phyloP scores from a whole-genome alignment of 2,888 invertebrate genomes.

The Agrochola circellaris region DNA sequence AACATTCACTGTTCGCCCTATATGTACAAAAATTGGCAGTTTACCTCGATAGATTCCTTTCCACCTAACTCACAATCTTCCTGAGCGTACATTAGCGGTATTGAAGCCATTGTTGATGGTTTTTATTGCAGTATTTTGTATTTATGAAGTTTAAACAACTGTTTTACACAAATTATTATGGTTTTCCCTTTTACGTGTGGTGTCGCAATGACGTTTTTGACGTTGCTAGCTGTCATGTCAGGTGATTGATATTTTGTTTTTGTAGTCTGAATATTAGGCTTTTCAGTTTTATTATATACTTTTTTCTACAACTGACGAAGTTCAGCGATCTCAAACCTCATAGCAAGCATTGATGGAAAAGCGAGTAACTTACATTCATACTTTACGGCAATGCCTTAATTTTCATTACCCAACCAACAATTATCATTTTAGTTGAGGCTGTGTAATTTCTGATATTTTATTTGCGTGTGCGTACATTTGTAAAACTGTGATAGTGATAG shows the following conservation, averaged over 20 bases:
- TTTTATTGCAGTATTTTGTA: conserved; percentile 40
- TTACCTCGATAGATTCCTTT: conserved; percentile 90
- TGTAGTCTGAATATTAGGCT: conserved; percentile 22
- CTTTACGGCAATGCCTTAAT: background rate
- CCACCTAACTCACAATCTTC: conserved; percentile 93
- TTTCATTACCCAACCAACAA: background rate
- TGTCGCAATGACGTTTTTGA: conserved; percentile 62
- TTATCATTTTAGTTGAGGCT: too few relatives aligned
- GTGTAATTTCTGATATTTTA: background rate
- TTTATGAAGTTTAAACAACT: conserved; percentile 35
- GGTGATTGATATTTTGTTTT: conserved; percentile 54
- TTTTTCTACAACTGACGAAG: background rate
- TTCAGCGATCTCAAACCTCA: background rate
- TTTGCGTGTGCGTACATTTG: background rate
- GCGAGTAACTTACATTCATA: background rate
- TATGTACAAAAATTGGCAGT: conserved; percentile 26
- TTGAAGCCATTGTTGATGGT: conserved; percentile 82
- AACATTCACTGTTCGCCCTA: conserved; percentile 53
- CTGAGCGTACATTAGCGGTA: conserved; percentile 91
- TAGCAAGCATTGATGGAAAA: background rate
- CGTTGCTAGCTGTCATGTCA: conserved; percentile 52
- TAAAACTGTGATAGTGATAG: background rate
- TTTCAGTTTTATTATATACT: conserved; percentile 16
- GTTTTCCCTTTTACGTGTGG: conserved; percentile 66
- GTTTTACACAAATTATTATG: conserved; percentile 52